Base-by-base conservation (phyloP, 1,140 invertebrate species). In the Saccostrea echinata region DNA sequence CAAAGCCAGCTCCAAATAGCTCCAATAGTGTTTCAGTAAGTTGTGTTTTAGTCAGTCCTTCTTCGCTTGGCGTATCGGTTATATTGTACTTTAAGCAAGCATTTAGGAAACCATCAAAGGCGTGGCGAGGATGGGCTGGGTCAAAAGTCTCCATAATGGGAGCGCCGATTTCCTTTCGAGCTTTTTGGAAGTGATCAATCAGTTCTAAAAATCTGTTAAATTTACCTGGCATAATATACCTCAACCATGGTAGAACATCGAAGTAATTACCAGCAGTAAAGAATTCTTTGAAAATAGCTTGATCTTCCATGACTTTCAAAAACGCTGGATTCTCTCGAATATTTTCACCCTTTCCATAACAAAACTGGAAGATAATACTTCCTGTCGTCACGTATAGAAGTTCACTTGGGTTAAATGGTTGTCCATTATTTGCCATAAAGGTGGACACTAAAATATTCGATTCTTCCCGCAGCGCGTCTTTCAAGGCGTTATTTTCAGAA, bases 1-100 rank as follows among this genome's bases (percentile, higher is more conserved):
- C 98, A 27, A 97, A 96, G 0, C 97, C 97, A 55, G 98, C 98
- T 0, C 98, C 97, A 92, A 98, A 97, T 86, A 98, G 95, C 94
- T 98, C 98, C 24, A 80, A 64, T 27, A 91, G 35, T 12, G 85
- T 90, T 85, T 64, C 35, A 33, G 35, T 24, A n/a, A 88, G 61
- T n/a, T 82, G 52, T 16, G 35, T 43, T 35, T 84, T 64, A 1
- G 80, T 86, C 18, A 88, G 76, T 6, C 61, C 76, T 35, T 30
- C 82, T 24, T 80, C 52, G 18, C 11, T 57, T 21, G 84, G 35
- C 1, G 33, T 24, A 11, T 90, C 57, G 0, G 24, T 24, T 30
- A 76, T 76, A 24, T 35, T 35, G 84, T 71, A 82, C 3, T 76
- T 80, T 13, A 85, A 51, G 16, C 64, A 68, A 27, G 84, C 83